Evolutionary conservation across 2,888 invertebrate species (phyloP), one percentile per base, ranked within the genome.

Genomic region (Lasioglossum lativentre): DNA sequence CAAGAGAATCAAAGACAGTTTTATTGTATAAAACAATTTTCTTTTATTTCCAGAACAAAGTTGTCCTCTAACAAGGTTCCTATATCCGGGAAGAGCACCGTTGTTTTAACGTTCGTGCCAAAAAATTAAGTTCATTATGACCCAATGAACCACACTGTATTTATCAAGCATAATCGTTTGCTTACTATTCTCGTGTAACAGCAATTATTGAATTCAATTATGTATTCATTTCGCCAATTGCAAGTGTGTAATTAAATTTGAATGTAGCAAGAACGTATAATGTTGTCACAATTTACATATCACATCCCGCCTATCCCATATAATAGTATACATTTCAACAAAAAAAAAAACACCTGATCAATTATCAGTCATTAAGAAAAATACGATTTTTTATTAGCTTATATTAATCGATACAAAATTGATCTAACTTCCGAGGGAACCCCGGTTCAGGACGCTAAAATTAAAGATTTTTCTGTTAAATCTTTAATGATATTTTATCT

Each of bases 41-140:
- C 70, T 73, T 27, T 63, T 66, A 27, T 88, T 92, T 68, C 90
- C 90, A 93, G 89, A 95, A 97, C 97, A 82, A 97, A 97, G 89
- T 95, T 96, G 63, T 86, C 92, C n/a, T 96, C 96, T 1, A 95
- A 96, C 63, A 94, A 95, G 10, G 95, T 98, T 84, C 94, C 96
- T 30, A 96, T 98, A 78, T 96, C 97, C 0, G 95, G 96, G 0
- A 96, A 96, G 91, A 96, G 97, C 19, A 96, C 97, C 0, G 95
- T 97, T 27, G 96, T 98, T 68, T 95, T 97, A 75, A 97, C 97
- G 30, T 98, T 97, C 94, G 97, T 97, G 56, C 97, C 97, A 30
- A 95, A 95, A 82, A 79, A 75, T 72, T 89, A 90, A 92, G 59
- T 74, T 89, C 89, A 91, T 38, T n/a, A 2, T 23, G 10, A n/a